Percentiles rank a stretch among this genome's conserved stretches.
These are phyloP conservation scores for Piscicola geometra DNA, from an alignment of 2,888 invertebrate species.

Conservation along the genomic window DNA sequence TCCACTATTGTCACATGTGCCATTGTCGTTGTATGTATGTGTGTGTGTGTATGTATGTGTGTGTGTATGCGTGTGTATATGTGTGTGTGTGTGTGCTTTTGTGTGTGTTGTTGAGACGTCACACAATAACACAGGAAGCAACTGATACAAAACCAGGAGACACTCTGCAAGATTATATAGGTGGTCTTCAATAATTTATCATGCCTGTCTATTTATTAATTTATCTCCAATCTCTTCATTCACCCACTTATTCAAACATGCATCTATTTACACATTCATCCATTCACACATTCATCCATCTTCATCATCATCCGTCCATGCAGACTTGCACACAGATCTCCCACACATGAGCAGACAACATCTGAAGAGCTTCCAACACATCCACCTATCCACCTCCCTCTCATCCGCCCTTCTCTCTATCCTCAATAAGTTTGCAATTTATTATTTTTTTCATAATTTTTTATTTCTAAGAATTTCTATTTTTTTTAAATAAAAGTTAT, in stretches of 20 bases:
- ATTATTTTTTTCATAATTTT: background rate
- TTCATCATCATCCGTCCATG: background rate
- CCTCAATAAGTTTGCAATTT: background rate
- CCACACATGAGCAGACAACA: slow-evolving; percentile 3
- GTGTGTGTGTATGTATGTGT: no score
- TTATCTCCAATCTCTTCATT: no score
- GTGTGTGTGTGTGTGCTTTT: no score
- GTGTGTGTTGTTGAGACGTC: background rate
- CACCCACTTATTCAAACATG: no score
- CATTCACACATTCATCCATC: no score
- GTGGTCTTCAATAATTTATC: no score
- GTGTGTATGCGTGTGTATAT: no score
- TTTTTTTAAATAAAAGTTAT: no score
- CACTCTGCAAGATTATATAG: slow-evolving; percentile 1
- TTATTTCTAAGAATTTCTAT: no score
- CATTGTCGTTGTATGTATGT: background rate
- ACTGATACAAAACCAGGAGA: slow-evolving; percentile 2
- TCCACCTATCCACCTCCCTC: background rate
- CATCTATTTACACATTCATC: no score
- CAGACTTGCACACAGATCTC: background rate
- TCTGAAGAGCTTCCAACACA: background rate
- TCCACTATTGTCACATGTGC: background rate
- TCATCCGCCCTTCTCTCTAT: background rate
- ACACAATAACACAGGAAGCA: background rate
- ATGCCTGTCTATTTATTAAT: no score